A percentile compares a stretch with the other conserved stretches of the same genome.
Evolutionary conservation across 2,888 invertebrate genomes (phyloP).

Genomic region (Nomada fucata): DNA sequence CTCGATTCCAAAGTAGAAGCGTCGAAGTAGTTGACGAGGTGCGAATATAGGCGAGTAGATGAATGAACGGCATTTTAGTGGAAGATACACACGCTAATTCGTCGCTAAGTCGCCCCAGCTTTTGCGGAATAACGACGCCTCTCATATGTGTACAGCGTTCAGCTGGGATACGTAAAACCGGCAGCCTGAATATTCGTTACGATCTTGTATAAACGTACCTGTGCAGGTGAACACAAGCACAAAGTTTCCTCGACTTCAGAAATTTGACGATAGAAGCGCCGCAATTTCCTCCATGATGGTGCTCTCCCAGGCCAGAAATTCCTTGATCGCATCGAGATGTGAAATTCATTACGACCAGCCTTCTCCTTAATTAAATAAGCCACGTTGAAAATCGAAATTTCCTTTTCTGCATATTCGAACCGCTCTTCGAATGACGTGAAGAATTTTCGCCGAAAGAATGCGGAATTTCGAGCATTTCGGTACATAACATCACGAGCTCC

Average conservation of each 20-base stretch:
- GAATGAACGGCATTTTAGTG: constrained; percentile 49
- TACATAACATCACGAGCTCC: neutral
- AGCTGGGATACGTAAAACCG: constrained; percentile 29
- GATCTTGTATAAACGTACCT: constrained; percentile 35
- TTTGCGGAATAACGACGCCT: constrained; percentile 39
- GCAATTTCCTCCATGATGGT: constrained; percentile 50
- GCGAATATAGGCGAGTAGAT: constrained; percentile 41
- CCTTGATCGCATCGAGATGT: constrained; percentile 37
- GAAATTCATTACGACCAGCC: constrained; percentile 44
- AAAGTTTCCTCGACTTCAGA: constrained; percentile 59
- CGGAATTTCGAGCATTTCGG: neutral
- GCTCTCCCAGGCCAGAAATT: constrained; percentile 43
- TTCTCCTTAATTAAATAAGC: constrained; percentile 46
- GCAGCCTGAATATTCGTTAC: constrained; percentile 28
- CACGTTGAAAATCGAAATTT: neutral
- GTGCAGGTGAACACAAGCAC: constrained; percentile 41
- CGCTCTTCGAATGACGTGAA: too few relatives aligned
- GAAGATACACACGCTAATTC: constrained; percentile 56
- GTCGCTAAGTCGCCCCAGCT: constrained; percentile 49
- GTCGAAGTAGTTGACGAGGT: constrained; percentile 45
- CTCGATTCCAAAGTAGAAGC: constrained; percentile 10
- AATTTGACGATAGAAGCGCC: constrained; percentile 59
- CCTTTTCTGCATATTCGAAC: constrained; percentile 1
- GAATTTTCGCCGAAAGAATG: too few relatives aligned
- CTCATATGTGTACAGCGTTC: constrained; percentile 10